Percentiles rank a stretch among this genome's conserved stretches.
phyloP scores from a whole-genome alignment of 2,797 vertebrate species.

The Enteromius mattozi region DNA sequence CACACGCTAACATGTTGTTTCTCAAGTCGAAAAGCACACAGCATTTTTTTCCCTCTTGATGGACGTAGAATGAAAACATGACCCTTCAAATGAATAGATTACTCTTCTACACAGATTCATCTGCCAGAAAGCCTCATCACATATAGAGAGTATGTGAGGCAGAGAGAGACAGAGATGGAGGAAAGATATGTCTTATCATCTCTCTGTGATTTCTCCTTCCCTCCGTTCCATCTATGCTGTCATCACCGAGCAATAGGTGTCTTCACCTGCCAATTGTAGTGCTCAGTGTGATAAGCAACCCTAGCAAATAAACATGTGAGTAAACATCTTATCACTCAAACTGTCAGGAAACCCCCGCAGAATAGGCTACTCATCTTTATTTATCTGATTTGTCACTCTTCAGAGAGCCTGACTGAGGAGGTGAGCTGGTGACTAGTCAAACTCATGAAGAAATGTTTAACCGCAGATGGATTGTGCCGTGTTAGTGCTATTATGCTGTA shows the following conservation, averaged over 20 bases:
- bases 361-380: constrained; percentile 69
- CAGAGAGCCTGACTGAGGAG: constrained; percentile 60
- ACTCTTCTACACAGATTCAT: constrained; percentile 31
- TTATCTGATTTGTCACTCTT: constrained; percentile 71
- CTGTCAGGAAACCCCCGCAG: constrained; percentile 64
- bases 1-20: constrained; percentile 2
- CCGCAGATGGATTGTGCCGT: constrained; percentile 3
- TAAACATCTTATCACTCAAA: constrained; percentile 62
- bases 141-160: constrained; percentile 63
- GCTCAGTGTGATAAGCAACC: constrained; percentile 66
- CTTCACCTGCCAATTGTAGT: constrained; percentile 71
- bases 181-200: constrained; percentile 64
- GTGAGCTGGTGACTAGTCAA: constrained; percentile 56
- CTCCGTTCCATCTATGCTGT: constrained; percentile 72
- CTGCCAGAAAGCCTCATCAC: constrained; percentile 51
- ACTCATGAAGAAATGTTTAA: constrained; percentile 43
- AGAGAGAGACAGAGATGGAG: constrained; percentile 46
- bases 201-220: constrained; percentile 61
- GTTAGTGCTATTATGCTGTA: constrained; percentile 37
- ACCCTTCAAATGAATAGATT: constrained; percentile 23
- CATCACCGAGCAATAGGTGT: constrained; percentile 68
- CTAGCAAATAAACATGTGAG: constrained; percentile 70
- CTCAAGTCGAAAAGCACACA: constrained; percentile 5
- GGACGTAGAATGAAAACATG: constrained; percentile 20
- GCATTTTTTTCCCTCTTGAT: background rate